Percentiles rank a stretch among this genome's conserved stretches.
Conservation (phyloP, 2,113 vertebrate genomes). For the Cisticola juncidis region DNA sequence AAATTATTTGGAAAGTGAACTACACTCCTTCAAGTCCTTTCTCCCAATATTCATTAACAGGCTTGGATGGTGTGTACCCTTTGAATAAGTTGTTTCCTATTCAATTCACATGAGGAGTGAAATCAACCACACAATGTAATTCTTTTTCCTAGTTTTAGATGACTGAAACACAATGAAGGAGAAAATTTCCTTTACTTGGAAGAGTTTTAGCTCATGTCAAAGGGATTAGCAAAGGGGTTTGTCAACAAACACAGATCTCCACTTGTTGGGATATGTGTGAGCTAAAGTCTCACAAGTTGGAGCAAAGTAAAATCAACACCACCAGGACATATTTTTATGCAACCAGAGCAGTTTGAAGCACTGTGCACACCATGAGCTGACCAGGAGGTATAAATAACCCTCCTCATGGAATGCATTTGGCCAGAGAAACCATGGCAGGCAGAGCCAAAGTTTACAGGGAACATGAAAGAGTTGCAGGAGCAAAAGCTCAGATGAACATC, state of each 20-base stretch:
- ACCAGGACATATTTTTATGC: neutral
- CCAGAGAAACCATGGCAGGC: neutral
- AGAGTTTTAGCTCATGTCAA: neutral
- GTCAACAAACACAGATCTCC: neutral
- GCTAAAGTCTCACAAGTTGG: neutral
- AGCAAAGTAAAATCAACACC: neutral
- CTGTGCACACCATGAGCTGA: neutral
- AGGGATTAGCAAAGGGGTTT: neutral
- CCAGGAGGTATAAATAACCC: neutral
- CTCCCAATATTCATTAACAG: neutral
- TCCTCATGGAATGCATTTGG: neutral
- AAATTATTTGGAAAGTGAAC: neutral
- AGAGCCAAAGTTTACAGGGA: neutral
- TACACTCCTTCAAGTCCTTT: neutral
- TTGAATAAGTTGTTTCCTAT: neutral
- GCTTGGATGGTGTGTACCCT: neutral
- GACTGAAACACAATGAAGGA: neutral
- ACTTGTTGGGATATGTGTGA: neutral
- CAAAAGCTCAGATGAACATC: neutral
- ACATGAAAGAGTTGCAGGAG: neutral
- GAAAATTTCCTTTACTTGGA: conserved; percentile 9
- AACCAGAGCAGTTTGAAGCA: neutral
- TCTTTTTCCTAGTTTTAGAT: neutral
- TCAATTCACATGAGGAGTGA: neutral
- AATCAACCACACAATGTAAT: neutral